Evolutionary conservation across 1,140 invertebrate species (phyloP), one percentile per base, ranked within the genome.

Genomic region (Drosophila arawakana): DNA sequence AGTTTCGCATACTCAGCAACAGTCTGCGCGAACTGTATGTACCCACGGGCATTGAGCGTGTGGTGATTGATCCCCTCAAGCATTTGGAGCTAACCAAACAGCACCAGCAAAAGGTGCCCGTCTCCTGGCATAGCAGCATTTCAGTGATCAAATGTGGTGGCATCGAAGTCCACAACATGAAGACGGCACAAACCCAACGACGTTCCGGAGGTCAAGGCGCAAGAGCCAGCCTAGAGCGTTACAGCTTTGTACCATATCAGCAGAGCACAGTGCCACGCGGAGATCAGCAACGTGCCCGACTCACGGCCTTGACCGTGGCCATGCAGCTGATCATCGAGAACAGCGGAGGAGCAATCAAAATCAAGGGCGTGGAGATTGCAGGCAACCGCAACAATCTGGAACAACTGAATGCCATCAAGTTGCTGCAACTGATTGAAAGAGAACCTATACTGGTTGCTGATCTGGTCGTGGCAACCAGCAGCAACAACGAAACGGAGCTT

Each of bases 91-190:
- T 94, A 3, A 73, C 94, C 1, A 93, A 93, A 37, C 92, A 93
- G 15, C 68, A 78, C 61, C 94, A 35, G n/a, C 88, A 8, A 83
- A 94, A 69, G 92, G 30, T 91, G 15, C 94, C 95, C 1, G 95
- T 98, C 6, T 94, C 95, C 72, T 95, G 95, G 90, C 96, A 98
- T 82, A 93, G 95, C 25, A 94, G 97, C 54, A 94, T 97, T 11
- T 95, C 95, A 80, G 94, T 96, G 3, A 95, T 97, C n/a, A 95
- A 96, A 81, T 95, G 96, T 50, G 97, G 97, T 6, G 98, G 98
- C 21, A 94, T 99, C 34, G 97, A 98, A 92, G 93, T 99, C 5
- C 95, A 97, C 84, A 98, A 98, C 68, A 94, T 99, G 91, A 98
- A 98, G 92, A 96, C 97, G 0, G 96, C 96, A 68, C 93, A 98